Conservation (phyloP, 2,888 invertebrate genomes). For the Pseudoips prasinana region DNA sequence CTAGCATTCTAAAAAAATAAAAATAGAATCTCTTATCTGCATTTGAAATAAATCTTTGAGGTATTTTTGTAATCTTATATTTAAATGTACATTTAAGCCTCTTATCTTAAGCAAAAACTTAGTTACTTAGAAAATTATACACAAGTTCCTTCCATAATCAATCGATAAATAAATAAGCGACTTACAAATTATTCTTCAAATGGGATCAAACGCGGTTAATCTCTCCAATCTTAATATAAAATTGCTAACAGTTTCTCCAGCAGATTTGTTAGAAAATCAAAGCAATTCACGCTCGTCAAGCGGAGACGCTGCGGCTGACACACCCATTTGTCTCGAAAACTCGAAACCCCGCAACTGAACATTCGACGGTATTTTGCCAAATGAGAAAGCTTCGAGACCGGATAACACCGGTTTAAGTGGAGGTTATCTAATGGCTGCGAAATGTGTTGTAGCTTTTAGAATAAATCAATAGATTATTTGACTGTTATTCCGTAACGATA, state of each 20-base stretch:
- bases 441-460: slow-evolving; percentile 35
- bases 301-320: slow-evolving; percentile 52
- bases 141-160: too few species aligned
- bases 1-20: too few species aligned
- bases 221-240: slow-evolving; percentile 36
- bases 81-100: too few species aligned
- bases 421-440: slow-evolving; percentile 37
- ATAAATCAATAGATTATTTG: slow-evolving; percentile 32
- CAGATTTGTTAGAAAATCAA: slow-evolving; percentile 56
- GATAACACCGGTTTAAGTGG: slow-evolving; percentile 40
- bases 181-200: too few species aligned
- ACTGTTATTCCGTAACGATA: too few species aligned
- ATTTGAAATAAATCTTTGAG: too few species aligned
- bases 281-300: slow-evolving; percentile 60
- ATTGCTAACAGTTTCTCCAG: slow-evolving; percentile 39
- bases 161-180: too few species aligned
- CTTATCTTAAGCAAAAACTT: too few species aligned
- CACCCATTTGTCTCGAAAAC: slow-evolving; percentile 57
- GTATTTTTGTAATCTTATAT: too few species aligned
- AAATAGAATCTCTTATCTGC: too few species aligned
- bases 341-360: slow-evolving; percentile 31
- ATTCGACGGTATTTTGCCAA: slow-evolving; percentile 38
- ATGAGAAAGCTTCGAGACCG: slow-evolving; percentile 40
- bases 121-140: too few species aligned
- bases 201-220: slow-evolving; percentile 28